phyloP scores from a whole-genome alignment of 2,113 vertebrate genomes.

The Rhineura floridana region DNA sequence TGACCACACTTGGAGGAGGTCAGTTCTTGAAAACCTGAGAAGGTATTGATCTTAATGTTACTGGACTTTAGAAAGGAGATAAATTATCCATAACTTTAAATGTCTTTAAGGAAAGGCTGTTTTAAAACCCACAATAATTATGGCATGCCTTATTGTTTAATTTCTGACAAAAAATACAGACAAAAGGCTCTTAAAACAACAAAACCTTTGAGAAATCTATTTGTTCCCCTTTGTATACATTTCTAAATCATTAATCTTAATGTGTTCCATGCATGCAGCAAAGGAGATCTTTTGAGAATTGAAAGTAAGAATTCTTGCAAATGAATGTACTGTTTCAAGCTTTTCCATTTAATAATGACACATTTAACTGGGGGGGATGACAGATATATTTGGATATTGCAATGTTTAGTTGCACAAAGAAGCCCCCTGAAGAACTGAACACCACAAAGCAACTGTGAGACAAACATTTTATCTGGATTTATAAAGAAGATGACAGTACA shows the following conservation, averaged over 20 bases:
- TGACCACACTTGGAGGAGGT: slow-evolving; percentile 18
- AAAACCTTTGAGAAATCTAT: not conserved
- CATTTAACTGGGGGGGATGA: not conserved
- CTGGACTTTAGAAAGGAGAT: not conserved
- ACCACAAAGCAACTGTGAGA: not conserved
- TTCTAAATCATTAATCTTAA: not conserved
- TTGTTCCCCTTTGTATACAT: not conserved
- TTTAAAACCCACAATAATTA: not conserved
- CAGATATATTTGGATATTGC: slow-evolving; percentile 18
- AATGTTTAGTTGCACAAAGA: not conserved
- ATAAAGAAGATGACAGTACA: not conserved
- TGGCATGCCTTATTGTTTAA: not conserved
- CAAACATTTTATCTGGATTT: accelerated
- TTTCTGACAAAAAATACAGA: not conserved
- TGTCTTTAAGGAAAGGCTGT: not conserved
- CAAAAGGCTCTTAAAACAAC: not conserved
- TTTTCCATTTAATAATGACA: slow-evolving; percentile 20
- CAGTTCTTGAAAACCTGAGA: slow-evolving; percentile 14
- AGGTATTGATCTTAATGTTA: not conserved
- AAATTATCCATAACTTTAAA: slow-evolving; percentile 22
- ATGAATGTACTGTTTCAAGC: not conserved
- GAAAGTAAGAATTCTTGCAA: slow-evolving; percentile 22
- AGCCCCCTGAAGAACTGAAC: not conserved
- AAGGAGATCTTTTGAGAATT: slow-evolving; percentile 5
- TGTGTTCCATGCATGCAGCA: not conserved